These are phyloP conservation scores for Pterois miles DNA, from an alignment of 2,797 vertebrate species.

Conservation along the genomic window DNA sequence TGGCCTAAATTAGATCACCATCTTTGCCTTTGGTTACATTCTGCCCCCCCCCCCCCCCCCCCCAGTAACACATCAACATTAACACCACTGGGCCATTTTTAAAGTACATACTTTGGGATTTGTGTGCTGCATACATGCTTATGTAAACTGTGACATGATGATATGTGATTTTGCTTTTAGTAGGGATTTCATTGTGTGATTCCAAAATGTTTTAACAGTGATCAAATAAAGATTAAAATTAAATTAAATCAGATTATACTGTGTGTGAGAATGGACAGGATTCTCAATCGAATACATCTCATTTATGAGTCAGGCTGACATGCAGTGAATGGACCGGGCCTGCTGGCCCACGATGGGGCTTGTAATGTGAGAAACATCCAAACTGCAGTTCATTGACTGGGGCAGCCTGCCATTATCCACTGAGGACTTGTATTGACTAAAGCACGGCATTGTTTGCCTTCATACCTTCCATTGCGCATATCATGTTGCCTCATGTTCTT, in stretches of 20 bases:
- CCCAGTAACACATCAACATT: background rate
- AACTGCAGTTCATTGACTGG: constrained; percentile 63
- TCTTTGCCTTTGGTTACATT: background rate
- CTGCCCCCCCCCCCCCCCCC: background rate
- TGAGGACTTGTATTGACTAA: constrained; percentile 54
- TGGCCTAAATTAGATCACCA: background rate
- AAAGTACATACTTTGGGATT: constrained; percentile 4
- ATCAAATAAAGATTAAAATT: constrained; percentile 15
- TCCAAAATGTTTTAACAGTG: background rate
- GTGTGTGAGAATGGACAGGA: background rate
- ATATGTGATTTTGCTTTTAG: constrained; percentile 2
- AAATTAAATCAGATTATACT: background rate
- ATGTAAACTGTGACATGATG: constrained; percentile 3
- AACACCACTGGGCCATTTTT: background rate
- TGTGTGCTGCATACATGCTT: constrained; percentile 23
- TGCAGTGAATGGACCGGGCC: constrained; percentile 19
- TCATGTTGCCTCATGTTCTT: constrained; percentile 98
- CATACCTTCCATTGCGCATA: constrained; percentile 96
- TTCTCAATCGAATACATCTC: constrained; percentile 23
- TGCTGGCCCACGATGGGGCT: constrained; percentile 17
- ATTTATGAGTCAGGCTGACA: constrained; percentile 8
- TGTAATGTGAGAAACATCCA: constrained; percentile 67
- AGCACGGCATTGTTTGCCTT: constrained; percentile 44
- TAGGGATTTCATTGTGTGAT: constrained; percentile 18
- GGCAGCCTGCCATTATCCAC: constrained; percentile 58